A percentile compares a stretch with the other conserved stretches of the same genome.
phyloP scores from a whole-genome alignment of 2,888 invertebrate genomes.

The Choristoneura rosaceana region DNA sequence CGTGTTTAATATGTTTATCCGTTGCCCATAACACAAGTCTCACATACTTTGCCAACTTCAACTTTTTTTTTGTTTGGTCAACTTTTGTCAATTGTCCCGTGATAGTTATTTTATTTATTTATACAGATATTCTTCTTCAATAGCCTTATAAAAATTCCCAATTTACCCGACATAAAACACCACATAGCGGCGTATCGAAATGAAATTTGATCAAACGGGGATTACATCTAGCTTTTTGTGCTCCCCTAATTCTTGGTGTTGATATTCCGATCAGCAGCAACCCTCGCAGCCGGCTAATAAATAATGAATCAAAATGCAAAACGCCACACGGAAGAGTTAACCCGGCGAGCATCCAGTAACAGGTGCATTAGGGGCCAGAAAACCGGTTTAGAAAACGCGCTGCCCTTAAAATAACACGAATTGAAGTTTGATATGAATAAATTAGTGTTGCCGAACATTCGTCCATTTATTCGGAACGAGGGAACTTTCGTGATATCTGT shows the following conservation, averaged over 20 bases:
- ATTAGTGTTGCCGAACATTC: conserved; percentile 28
- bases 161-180: too few species aligned
- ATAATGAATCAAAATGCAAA: conserved; percentile 76
- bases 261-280: conserved; percentile 46
- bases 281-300: conserved; percentile 57
- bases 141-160: too few species aligned
- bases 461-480: conserved; percentile 20
- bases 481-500: conserved; percentile 34
- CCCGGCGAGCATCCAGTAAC: conserved; percentile 69
- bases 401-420: conserved; percentile 24
- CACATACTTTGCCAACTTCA: too few species aligned
- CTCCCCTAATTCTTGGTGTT: conserved; percentile 49
- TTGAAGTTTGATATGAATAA: conserved; percentile 38
- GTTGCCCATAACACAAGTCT: too few species aligned
- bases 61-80: too few species aligned
- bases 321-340: conserved; percentile 71
- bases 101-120: too few species aligned
- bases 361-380: conserved; percentile 69
- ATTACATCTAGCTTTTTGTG: conserved; percentile 45
- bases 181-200: background rate
- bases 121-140: too few species aligned
- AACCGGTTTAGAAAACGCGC: conserved; percentile 57
- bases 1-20: too few species aligned
- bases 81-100: too few species aligned
- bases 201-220: conserved; percentile 22